Base-by-base conservation (phyloP, 2,888 invertebrate species). In the Lycophotia porphyrea region DNA sequence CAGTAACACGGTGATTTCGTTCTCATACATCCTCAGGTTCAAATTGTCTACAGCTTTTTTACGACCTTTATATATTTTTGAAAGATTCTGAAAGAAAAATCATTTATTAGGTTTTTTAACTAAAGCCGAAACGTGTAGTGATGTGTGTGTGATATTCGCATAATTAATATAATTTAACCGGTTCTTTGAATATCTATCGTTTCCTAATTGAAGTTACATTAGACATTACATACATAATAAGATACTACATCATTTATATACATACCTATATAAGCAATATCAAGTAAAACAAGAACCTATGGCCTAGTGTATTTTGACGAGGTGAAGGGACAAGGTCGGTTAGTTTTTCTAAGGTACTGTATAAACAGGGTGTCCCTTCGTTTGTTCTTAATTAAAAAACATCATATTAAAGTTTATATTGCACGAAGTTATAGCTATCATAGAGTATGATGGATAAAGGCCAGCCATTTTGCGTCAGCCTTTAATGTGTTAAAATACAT, bases 21-120 rank as follows among this genome's bases (percentile, higher is more conserved):
- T 98, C 92, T 98, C 98, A 91, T 98, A 99, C 97, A 99, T 98
- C 91, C 98, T 98, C 76, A 99, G 92, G 71, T 97, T 97, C 79
- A 99, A 95, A 82, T 97, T 97, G 84, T 97, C 97, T 0, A 98
- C 98, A 11, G 97, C 98, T 80, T 94, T 96, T 94, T 94, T 94
- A 88, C 96, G 97, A 11, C 97, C 96, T 69, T 94, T 96, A 90
- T 97, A 98, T 11, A 97, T 94, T 95, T 98, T 98, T 42, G 97
- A 97, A 11, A 98, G 93, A 91, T 97, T 97, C 94, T 95, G 95
- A 88, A 97, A 97, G 90, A 76, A 83, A 78, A 63, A 74, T 18
- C 4, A 68, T 67, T 24, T 21, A 31, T 31, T 34, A 21, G 24
- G 0, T 36, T 31, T 58, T 44, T 44, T 27, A 73, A 13, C 15